Evolutionary conservation across 2,797 vertebrate genomes (phyloP).

Genomic region (Leptodactylus fallax): DNA sequence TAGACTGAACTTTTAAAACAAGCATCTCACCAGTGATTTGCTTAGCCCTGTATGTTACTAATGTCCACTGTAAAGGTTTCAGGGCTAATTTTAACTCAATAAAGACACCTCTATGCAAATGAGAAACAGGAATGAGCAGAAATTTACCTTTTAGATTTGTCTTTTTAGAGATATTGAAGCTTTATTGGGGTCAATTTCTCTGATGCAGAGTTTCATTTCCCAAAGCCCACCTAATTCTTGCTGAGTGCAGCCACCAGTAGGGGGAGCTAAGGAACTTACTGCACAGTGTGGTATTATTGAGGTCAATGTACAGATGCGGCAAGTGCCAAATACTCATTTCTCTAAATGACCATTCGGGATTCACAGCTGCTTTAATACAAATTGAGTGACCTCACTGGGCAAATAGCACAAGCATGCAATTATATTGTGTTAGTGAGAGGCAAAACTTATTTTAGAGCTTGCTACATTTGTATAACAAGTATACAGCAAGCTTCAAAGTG

Average conservation of each 20-base stretch:
- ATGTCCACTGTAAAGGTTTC: constrained; percentile 22
- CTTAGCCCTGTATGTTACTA: constrained; percentile 7
- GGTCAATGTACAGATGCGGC: too few relatives aligned
- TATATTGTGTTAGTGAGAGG: too few relatives aligned
- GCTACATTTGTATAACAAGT: too few relatives aligned
- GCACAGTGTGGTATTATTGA: too few relatives aligned
- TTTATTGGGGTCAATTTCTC: not conserved
- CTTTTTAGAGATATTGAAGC: not conserved
- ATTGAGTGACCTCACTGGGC: too few relatives aligned
- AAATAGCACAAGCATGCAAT: too few relatives aligned
- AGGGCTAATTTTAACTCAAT: not conserved
- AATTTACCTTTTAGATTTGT: not conserved
- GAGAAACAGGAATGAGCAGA: not conserved
- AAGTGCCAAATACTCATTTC: too few relatives aligned
- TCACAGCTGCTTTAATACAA: too few relatives aligned
- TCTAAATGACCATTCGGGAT: too few relatives aligned
- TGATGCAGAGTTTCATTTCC: not conserved
- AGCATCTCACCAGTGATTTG: constrained; percentile 35
- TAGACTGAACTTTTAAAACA: constrained; percentile 57
- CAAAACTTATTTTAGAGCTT: too few relatives aligned
- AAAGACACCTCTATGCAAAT: constrained; percentile 2
- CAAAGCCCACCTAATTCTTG: not conserved
- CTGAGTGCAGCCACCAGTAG: not conserved
- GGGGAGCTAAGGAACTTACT: too few relatives aligned
- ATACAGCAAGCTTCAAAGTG: too few relatives aligned